Conservation (phyloP, 2,113 vertebrate species). For the Prunella fulvescens region DNA sequence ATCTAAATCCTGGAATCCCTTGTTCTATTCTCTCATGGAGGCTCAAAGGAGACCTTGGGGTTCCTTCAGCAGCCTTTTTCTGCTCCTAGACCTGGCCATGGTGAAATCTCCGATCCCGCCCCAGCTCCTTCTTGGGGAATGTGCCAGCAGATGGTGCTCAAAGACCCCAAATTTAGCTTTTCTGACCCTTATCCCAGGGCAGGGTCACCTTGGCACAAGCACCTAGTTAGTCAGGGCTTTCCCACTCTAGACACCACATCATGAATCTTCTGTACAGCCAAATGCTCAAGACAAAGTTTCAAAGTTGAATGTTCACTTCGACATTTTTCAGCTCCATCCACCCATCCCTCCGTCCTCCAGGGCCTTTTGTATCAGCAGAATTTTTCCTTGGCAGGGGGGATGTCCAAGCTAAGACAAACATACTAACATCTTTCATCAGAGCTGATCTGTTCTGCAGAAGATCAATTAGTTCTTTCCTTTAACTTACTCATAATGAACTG, state of each 20-base stretch:
- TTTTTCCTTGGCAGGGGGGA: not conserved
- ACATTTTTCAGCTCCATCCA: not conserved
- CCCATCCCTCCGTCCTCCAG: not conserved
- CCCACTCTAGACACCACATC: not conserved
- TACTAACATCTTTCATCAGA: not conserved
- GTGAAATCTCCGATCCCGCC: not conserved
- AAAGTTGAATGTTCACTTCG: not conserved
- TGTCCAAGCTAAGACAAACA: not conserved
- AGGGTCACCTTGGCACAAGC: not conserved
- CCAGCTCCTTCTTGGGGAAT: not conserved
- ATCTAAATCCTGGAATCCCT: not conserved
- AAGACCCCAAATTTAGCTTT: not conserved
- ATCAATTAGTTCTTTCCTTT: not conserved
- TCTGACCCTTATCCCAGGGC: not conserved
- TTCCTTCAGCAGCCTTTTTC: not conserved
- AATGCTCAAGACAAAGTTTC: not conserved
- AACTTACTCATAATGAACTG: not conserved
- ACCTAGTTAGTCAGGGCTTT: not conserved
- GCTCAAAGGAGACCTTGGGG: not conserved
- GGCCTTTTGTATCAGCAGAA: not conserved
- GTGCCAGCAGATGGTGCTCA: slow-evolving; percentile 60
- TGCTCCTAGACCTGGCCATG: not conserved
- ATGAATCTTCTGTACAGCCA: not conserved
- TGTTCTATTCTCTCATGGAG: not conserved
- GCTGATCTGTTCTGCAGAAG: not conserved